phyloP scores from a whole-genome alignment of 2,113 vertebrate genomes.

The Stigmatopora nigra region DNA sequence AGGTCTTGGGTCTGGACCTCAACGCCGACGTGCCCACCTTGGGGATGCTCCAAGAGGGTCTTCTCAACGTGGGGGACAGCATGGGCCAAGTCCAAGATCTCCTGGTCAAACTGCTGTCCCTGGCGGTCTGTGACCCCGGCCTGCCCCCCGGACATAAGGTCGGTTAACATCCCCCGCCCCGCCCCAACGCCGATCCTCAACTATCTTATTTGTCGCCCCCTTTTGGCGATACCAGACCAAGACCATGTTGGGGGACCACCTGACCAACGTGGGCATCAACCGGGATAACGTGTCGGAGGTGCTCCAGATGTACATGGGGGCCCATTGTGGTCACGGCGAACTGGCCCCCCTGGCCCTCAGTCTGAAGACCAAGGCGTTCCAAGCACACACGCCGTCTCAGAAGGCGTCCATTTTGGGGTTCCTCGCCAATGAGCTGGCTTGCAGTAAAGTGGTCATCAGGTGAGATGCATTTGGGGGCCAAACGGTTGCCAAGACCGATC shows the following conservation, averaged over 20 bases:
- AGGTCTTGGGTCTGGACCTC: constrained; percentile 91
- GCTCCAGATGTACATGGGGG: constrained; percentile 95
- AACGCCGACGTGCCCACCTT: constrained; percentile 83
- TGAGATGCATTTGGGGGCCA: too few relatives aligned
- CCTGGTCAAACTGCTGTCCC: constrained; percentile 88
- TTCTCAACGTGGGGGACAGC: constrained; percentile 91
- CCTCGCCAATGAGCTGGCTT: constrained; percentile 90
- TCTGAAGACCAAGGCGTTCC: constrained; percentile 94
- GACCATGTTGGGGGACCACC: constrained; percentile 92
- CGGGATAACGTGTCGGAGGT: constrained; percentile 97
- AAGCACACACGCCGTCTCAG: constrained; percentile 89
- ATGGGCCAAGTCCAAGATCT: constrained; percentile 96
- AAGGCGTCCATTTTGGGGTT: constrained; percentile 91
- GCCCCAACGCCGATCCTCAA: background rate
- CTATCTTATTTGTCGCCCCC: constrained; percentile 14
- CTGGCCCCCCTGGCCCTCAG: constrained; percentile 76
- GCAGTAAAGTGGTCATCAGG: constrained; percentile 94
- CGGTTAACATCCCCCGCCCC: constrained; percentile 18
- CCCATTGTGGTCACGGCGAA: constrained; percentile 84
- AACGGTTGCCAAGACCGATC: too few relatives aligned
- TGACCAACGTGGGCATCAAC: constrained; percentile 93
- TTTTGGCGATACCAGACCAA: too few relatives aligned
- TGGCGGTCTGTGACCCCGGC: constrained; percentile 92
- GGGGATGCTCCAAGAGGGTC: constrained; percentile 88
- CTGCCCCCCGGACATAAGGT: constrained; percentile 92